phyloP scores from a whole-genome alignment of 2,797 vertebrate species.

The Atherinosoma microstoma region DNA sequence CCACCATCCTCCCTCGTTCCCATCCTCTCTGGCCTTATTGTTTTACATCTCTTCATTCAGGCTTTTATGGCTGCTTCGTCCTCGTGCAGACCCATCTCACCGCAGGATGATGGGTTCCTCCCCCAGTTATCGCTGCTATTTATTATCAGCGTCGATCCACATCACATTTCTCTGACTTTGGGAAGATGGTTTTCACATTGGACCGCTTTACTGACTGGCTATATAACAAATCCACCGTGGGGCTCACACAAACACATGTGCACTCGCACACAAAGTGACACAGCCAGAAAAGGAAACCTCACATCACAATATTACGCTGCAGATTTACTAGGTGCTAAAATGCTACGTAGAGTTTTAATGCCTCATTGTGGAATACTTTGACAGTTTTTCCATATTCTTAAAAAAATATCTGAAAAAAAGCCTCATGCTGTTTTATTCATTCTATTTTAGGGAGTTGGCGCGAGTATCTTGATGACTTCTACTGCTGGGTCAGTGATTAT shows the following conservation, averaged over 20 bases:
- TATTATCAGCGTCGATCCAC: constrained; percentile 75
- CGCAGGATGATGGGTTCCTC: constrained; percentile 76
- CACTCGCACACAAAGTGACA: constrained; percentile 41
- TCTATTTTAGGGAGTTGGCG: constrained; percentile 28
- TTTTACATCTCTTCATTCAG: constrained; percentile 81
- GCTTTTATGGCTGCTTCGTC: constrained; percentile 82
- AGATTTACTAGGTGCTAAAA: constrained; percentile 68
- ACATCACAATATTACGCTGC: constrained; percentile 59
- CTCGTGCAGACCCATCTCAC: constrained; percentile 73
- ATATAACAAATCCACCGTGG: constrained; percentile 53
- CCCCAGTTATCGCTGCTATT: constrained; percentile 79
- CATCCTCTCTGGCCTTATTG: constrained; percentile 76
- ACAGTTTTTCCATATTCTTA: constrained; percentile 50
- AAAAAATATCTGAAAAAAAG: constrained; percentile 5
- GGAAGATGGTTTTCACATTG: constrained; percentile 82
- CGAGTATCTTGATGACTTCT: constrained; percentile 52
- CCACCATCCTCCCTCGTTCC: constrained; percentile 28
- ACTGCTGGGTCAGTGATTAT: constrained; percentile 54
- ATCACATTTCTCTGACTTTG: constrained; percentile 79
- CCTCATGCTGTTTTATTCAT: constrained; percentile 4
- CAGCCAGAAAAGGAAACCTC: constrained; percentile 42
- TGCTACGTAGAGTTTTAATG: constrained; percentile 60
- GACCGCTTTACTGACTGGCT: constrained; percentile 66
- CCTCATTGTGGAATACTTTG: constrained; percentile 37
- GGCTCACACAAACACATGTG: constrained; percentile 28